These are phyloP conservation scores for Promerops cafer DNA, from an alignment of 2,113 vertebrate genomes.

Conservation along the genomic window DNA sequence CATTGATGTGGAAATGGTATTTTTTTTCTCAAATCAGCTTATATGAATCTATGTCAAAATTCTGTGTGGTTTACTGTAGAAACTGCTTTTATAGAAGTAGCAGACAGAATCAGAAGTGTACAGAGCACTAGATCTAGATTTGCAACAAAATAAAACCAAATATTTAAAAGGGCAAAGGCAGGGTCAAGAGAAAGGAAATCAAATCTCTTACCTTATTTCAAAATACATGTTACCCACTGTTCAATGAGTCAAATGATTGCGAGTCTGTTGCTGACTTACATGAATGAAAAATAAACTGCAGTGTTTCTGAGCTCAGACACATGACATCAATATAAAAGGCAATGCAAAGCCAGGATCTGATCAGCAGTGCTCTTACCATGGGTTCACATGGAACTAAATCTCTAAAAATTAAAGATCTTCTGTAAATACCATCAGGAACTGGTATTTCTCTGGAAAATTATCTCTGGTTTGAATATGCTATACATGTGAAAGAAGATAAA, in stretches of 20 bases:
- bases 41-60: neutral
- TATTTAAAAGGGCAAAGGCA: neutral
- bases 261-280: neutral
- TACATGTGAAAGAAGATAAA: neutral
- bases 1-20: neutral
- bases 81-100: neutral
- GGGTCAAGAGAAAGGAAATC: neutral
- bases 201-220: neutral
- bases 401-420: neutral
- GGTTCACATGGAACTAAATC: neutral
- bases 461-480: neutral
- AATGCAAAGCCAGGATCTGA: neutral
- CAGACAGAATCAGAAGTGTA: neutral
- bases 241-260: neutral
- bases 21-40: neutral
- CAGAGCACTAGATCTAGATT: neutral
- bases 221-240: neutral
- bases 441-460: neutral
- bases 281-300: neutral
- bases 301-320: neutral
- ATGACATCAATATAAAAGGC: neutral
- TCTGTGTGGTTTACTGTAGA: neutral
- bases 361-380: neutral
- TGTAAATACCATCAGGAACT: neutral
- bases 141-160: neutral